These are phyloP conservation scores for Tetramorium bicarinatum DNA, from an alignment of 2,888 invertebrate species.

Conservation along the genomic window DNA sequence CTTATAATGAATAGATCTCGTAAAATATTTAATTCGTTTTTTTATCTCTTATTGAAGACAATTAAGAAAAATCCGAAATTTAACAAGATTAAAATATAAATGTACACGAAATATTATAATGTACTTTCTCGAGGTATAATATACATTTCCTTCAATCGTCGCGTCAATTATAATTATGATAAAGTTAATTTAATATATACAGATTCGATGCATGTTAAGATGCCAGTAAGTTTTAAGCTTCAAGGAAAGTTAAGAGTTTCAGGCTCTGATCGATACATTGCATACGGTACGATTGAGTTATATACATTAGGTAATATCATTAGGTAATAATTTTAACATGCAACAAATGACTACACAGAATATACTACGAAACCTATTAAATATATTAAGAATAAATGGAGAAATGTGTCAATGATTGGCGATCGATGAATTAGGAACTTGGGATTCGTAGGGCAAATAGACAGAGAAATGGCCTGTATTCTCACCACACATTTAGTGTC, in stretches of 20 bases:
- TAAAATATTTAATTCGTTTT: neutral
- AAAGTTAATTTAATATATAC: conserved; percentile 10
- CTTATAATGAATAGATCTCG: neutral
- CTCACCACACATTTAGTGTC: conserved; percentile 12
- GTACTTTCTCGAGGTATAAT: neutral
- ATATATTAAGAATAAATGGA: conserved; percentile 7
- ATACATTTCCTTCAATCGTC: neutral
- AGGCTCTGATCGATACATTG: neutral
- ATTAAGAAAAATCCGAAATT: neutral
- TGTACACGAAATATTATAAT: neutral
- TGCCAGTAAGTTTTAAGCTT: neutral
- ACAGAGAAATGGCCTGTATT: conserved; percentile 16
- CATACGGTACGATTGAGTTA: conserved; percentile 42
- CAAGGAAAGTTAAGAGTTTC: neutral
- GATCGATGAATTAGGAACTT: neutral
- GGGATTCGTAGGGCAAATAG: neutral
- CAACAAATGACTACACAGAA: conserved; percentile 53
- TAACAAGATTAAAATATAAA: neutral
- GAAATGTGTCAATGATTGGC: neutral
- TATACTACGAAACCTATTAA: conserved; percentile 10
- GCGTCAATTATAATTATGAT: neutral
- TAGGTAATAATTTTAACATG: conserved; percentile 61
- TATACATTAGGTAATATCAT: conserved; percentile 57
- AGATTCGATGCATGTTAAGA: conserved; percentile 19
- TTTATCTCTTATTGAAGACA: neutral